phyloP scores from a whole-genome alignment of 53 echinoderm and acorn worm species.

The Luidia sarsii region DNA sequence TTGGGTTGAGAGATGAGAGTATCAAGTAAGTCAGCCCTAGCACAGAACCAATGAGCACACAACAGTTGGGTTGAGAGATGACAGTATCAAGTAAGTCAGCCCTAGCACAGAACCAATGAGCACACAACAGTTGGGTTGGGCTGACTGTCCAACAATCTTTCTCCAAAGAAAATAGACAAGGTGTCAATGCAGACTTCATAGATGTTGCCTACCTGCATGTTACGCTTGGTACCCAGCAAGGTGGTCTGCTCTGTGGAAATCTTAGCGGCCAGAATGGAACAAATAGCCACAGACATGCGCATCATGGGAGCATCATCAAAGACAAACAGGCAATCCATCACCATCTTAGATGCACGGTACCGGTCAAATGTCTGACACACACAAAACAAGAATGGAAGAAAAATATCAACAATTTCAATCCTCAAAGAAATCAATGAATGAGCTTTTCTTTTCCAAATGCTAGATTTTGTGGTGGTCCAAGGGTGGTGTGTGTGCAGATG shows the following conservation, averaged over 20 bases:
- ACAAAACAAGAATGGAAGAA: neutral
- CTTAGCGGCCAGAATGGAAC: constrained; percentile 97
- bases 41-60: no score
- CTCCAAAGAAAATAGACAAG: neutral
- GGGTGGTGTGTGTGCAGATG: no score
- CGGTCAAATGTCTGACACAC: constrained; percentile 94
- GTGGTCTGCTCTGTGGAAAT: constrained; percentile 98
- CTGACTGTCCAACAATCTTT: no score
- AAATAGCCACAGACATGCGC: constrained; percentile 95
- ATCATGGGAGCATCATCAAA: constrained; percentile 97
- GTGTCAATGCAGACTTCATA: neutral
- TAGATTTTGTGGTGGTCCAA: no score
- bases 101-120: no score
- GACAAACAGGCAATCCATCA: constrained; percentile 97
- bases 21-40: no score
- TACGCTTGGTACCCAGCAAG: constrained; percentile 87
- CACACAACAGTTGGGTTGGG: no score
- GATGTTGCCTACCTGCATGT: constrained; percentile 83
- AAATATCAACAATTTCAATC: neutral
- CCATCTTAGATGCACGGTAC: constrained; percentile 96
- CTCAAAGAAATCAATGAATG: neutral
- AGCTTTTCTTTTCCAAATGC: neutral
- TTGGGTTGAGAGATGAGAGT: no score
- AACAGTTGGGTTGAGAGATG: no score
- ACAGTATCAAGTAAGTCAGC: no score